Percentiles rank a stretch among this genome's conserved stretches.
phyloP scores from a whole-genome alignment of 2,113 vertebrate genomes.

The Antechinus flavipes region DNA sequence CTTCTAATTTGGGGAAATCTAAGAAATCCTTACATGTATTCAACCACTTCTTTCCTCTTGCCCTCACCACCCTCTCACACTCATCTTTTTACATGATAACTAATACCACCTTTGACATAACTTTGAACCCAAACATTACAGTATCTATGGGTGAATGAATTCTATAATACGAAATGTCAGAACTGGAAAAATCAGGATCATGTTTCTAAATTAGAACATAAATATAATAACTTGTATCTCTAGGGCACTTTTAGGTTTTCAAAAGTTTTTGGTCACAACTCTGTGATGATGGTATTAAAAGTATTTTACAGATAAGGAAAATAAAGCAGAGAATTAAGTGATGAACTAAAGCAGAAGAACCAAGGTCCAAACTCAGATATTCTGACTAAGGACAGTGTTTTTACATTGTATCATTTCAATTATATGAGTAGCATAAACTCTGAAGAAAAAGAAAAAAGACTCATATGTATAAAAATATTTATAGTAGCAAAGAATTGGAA shows the following conservation, averaged over 20 bases:
- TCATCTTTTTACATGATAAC: background rate
- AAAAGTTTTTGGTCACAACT: background rate
- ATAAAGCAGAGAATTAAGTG: background rate
- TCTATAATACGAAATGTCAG: background rate
- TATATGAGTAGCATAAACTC: background rate
- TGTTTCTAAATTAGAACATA: background rate
- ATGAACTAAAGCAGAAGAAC: background rate
- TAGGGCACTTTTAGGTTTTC: background rate
- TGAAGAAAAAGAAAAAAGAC: background rate
- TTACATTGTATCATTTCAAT: background rate
- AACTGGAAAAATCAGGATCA: background rate
- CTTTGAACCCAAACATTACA: background rate
- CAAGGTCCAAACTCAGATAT: background rate
- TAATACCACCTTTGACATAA: background rate
- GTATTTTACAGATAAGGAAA: background rate
- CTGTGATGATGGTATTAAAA: background rate
- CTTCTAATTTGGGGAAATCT: background rate
- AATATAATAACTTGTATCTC: background rate
- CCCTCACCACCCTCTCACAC: background rate
- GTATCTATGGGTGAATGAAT: background rate
- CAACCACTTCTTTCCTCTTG: background rate
- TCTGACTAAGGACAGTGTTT: background rate
- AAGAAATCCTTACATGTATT: fast-evolving
- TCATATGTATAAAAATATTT: background rate
- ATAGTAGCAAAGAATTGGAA: background rate